Evolutionary conservation across 2,888 invertebrate species (phyloP).

Genomic region (Protonemura montana): DNA sequence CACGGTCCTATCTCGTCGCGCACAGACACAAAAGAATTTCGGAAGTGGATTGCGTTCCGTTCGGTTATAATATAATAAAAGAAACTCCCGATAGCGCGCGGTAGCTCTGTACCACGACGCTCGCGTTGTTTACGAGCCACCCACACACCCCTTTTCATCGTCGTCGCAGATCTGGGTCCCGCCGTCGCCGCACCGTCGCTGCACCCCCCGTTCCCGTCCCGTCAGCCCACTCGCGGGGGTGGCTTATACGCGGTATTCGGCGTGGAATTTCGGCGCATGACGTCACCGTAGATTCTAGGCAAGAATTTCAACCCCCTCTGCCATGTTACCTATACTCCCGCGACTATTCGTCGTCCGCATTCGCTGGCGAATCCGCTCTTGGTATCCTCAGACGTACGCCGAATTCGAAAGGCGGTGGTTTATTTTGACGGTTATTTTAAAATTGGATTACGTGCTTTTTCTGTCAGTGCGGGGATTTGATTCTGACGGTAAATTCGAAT

Average conservation of each 20-base stretch:
- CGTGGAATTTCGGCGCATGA: conserved; percentile 47
- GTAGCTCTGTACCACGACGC: not conserved
- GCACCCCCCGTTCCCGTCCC: not conserved
- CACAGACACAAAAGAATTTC: not conserved
- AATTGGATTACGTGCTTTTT: too few species aligned
- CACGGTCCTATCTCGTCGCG: not conserved
- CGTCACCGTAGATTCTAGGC: conserved; percentile 39
- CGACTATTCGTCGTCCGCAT: not conserved
- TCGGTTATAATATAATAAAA: not conserved
- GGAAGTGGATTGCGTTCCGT: not conserved
- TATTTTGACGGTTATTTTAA: not conserved
- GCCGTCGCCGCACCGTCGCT: not conserved
- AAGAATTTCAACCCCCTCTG: not conserved
- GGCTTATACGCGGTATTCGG: conserved; percentile 22
- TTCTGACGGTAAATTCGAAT: not conserved
- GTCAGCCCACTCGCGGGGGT: not conserved
- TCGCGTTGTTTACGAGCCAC: conserved; percentile 1
- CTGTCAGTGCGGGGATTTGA: too few species aligned
- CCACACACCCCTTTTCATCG: conserved; percentile 15
- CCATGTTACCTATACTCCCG: not conserved
- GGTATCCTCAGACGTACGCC: not conserved
- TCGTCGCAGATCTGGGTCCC: not conserved
- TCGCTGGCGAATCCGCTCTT: not conserved
- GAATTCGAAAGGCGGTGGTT: not conserved
- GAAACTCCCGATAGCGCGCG: not conserved